phyloP scores from a whole-genome alignment of 2,888 invertebrate genomes.

The Labia minor region DNA sequence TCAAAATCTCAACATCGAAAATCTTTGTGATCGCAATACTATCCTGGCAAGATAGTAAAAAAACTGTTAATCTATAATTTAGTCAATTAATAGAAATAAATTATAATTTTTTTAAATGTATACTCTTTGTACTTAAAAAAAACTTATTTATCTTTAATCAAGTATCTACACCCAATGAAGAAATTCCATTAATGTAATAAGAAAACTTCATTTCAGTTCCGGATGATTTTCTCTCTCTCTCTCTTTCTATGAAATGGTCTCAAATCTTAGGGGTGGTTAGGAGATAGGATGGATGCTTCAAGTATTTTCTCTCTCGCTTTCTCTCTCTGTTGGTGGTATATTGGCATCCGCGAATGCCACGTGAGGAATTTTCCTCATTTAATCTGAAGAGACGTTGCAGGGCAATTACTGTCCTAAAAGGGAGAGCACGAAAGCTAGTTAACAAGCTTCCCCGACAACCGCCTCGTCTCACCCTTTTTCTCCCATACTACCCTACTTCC shows the following conservation, averaged over 20 bases:
- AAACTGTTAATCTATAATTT: too few species aligned
- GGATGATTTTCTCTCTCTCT: background rate
- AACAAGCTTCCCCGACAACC: background rate
- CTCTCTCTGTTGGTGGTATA: background rate
- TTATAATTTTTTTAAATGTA: too few species aligned
- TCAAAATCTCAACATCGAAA: too few species aligned
- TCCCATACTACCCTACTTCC: background rate
- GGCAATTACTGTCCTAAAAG: conserved; percentile 13
- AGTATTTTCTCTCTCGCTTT: background rate
- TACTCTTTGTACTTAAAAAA: too few species aligned
- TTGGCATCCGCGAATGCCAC: conserved; percentile 5
- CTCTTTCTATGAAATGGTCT: background rate
- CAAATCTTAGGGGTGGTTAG: background rate
- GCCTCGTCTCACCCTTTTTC: too few species aligned
- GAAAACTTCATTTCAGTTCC: background rate
- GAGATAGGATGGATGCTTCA: background rate
- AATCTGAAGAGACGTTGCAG: background rate
- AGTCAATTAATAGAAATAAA: too few species aligned
- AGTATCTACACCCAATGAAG: background rate
- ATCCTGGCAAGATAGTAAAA: too few species aligned
- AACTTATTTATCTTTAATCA: background rate
- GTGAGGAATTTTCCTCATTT: conserved; percentile 7
- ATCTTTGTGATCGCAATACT: too few species aligned
- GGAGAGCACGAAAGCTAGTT: conserved; percentile 3
- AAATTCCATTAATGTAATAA: conserved; percentile 4